Percentiles rank a stretch among this genome's conserved stretches.
Conservation (phyloP, 2,113 vertebrate genomes). For the Pantherophis guttatus region DNA sequence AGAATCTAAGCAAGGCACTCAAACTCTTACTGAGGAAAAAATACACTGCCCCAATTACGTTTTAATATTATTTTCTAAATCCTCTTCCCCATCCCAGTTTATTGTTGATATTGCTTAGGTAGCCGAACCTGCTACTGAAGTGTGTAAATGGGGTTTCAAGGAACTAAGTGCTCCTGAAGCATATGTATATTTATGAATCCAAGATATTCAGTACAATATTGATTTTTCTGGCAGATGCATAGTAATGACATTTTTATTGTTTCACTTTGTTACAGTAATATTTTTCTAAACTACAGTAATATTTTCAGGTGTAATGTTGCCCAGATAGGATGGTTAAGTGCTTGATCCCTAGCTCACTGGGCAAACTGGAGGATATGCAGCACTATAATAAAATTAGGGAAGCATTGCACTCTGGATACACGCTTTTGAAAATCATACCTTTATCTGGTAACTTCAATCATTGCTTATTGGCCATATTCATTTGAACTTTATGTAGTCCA, state of each 20-base stretch:
- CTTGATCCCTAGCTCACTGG: neutral
- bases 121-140: neutral
- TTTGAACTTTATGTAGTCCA: neutral
- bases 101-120: neutral
- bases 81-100: neutral
- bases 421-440: neutral
- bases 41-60: neutral
- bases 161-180: neutral
- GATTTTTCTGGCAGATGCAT: neutral
- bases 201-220: neutral
- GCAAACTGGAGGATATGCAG: neutral
- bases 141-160: neutral
- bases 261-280: neutral
- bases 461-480: neutral
- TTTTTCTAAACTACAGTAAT: neutral
- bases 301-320: neutral
- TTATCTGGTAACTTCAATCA: neutral
- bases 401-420: neutral
- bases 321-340: neutral
- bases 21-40: neutral
- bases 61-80: neutral
- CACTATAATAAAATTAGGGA: neutral
- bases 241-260: neutral
- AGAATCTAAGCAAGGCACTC: neutral
- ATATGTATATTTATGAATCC: neutral